A percentile compares a stretch with the other conserved stretches of the same genome.
Conservation (phyloP, 2,888 invertebrate genomes). For the Timema cristinae region DNA sequence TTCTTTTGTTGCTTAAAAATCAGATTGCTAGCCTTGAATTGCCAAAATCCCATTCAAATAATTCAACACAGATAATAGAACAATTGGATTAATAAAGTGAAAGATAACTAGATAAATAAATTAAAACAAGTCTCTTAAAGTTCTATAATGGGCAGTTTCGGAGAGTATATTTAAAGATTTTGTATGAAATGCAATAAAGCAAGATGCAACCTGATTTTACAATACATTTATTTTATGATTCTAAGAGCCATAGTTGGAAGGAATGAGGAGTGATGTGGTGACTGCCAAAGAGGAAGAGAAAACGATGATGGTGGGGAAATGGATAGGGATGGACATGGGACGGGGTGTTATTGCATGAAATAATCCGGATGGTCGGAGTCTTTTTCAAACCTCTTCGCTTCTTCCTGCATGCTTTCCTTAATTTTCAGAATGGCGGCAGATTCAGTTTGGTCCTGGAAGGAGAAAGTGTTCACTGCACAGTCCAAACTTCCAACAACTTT, state of each 20-base stretch:
- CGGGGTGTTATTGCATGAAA: conserved; percentile 82
- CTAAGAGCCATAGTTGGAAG: conserved; percentile 17
- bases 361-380: conserved; percentile 96
- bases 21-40: conserved; percentile 30
- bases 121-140: conserved; percentile 25
- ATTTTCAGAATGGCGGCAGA: conserved; percentile 99
- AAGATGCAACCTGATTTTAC: conserved; percentile 34
- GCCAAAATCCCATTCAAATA: neutral
- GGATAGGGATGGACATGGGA: conserved; percentile 27
- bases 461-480: conserved; percentile 36
- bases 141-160: conserved; percentile 15
- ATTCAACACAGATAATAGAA: neutral
- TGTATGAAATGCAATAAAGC: conserved; percentile 22
- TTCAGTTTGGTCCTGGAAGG: conserved; percentile 77
- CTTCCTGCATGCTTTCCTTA: conserved; percentile 99
- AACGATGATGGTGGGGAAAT: conserved; percentile 24
- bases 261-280: conserved; percentile 28
- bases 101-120: neutral
- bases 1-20: conserved; percentile 20
- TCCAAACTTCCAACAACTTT: conserved; percentile 32
- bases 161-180: neutral
- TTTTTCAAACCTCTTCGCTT: conserved; percentile 98
- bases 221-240: conserved; percentile 30
- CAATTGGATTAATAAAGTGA: neutral
- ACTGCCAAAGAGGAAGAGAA: conserved; percentile 21